Evolutionary conservation across 2,113 vertebrate genomes (phyloP).

Genomic region (Lontra canadensis): DNA sequence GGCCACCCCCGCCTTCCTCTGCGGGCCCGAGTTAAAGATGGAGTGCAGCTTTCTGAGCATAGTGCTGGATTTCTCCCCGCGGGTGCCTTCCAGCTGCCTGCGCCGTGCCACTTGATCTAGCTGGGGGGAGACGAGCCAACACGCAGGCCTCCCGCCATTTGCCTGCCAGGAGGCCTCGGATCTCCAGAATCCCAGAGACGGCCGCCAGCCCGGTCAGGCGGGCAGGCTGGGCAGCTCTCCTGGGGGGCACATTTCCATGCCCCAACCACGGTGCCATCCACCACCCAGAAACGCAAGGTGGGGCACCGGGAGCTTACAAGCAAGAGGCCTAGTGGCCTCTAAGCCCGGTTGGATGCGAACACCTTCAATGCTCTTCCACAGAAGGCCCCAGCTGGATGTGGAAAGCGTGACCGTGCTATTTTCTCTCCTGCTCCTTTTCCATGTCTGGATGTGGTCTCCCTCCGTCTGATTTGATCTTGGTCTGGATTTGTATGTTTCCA

Average conservation of each 20-base stretch:
- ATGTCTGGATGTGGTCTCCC: background rate
- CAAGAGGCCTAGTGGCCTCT: background rate
- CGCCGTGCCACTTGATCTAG: slow-evolving; percentile 62
- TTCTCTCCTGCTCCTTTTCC: background rate
- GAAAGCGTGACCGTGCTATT: accelerated
- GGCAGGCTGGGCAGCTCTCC: background rate
- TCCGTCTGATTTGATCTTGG: background rate
- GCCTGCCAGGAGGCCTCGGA: background rate
- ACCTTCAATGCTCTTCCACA: background rate
- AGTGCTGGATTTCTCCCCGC: slow-evolving; percentile 80
- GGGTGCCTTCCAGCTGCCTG: slow-evolving; percentile 47
- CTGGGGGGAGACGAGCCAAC: background rate
- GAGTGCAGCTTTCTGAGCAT: slow-evolving; percentile 90
- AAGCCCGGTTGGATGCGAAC: background rate
- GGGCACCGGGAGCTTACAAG: background rate
- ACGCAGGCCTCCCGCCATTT: slow-evolving; percentile 18
- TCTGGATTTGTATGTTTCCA: accelerated
- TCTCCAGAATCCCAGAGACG: background rate
- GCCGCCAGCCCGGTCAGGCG: background rate
- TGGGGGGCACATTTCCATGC: background rate
- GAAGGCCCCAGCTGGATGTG: background rate
- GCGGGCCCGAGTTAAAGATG: slow-evolving; percentile 87
- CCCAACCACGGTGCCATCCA: background rate
- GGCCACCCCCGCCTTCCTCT: slow-evolving; percentile 76
- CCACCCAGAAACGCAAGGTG: background rate